Evolutionary conservation across 2,888 invertebrate genomes (phyloP), one percentile per base, ranked within the genome.

Genomic region (Pyrocoelia pectoralis): DNA sequence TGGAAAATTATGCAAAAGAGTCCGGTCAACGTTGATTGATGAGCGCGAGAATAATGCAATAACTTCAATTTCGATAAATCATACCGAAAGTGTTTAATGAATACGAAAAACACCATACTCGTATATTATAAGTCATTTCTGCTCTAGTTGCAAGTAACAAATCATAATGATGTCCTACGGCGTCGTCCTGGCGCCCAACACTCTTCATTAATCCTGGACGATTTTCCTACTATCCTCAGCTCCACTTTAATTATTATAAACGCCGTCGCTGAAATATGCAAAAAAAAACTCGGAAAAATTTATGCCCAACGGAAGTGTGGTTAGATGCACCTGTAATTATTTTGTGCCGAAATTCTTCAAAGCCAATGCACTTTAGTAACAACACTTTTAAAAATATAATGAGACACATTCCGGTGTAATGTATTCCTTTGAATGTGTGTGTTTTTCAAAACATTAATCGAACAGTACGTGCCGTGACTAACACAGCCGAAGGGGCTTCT

Each of bases 181-280:
- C 56, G 56, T 48, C 56, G 56, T 56, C 56, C 56, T 56, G 56
- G 56, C 56, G 56, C 56, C 56, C 49, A 56, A 29, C 56, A 49
- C 48, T 56, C 48, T 56, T 46, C 56, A 56, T 56, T 56, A 56
- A 56, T 56, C 56, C 56, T 14, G 15, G 10, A 46, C 48, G 56
- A 56, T 56, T 56, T 17, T 56, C 28, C 14, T 56, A 46, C 46
- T 48, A 56, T 28, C 15, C 55, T 46, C 17, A 46, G 15, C 46
- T 33, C 24, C 33, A 33, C 33, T 33, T 33, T 33, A 33, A 33
- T 33, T 33, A 33, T 19, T 19, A 17, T 48, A 17, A 48, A 48
- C 48, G 48, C 19, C 19, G 15, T 6, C 12, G 50, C 12, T 17
- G 10, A 17, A 46, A 9, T 8, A 17, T 18, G 17, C 18, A n/a